Evolutionary conservation across 2,888 invertebrate species (phyloP), one percentile per base, ranked within the genome.

Genomic region (Sturmia bella): DNA sequence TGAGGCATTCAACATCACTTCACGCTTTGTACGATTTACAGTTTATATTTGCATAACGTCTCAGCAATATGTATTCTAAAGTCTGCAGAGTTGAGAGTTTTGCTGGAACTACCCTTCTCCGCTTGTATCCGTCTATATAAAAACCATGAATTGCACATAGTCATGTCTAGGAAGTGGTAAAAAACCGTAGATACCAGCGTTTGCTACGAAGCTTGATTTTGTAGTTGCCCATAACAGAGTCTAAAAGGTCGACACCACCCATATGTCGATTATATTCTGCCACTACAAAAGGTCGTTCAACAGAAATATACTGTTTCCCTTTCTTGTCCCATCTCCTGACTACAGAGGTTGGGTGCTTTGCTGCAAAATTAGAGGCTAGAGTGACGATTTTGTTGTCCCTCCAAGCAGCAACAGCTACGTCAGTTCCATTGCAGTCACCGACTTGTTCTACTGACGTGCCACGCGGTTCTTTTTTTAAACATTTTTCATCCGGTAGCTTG

Each of bases 381-480:
- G 50, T 72, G 17, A 56, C 56, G 11, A 37, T 37, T 56, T 56
- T 56, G 9, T 56, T 56, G n/a, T 56, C 59, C 50, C 61, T 72
- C 72, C 57, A 61, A 72, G 59, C 57, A 39, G 32, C 45, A 6
- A 69, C 45, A 19, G 69, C 57, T 56, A 69, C 27, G 48, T 70
- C 59, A 59, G 9, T 21, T 19, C 61, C 72, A 52, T 72, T 72
- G 24, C 21, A 39, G 52, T 63, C 15, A 39, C 52, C 52, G 17
- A 73, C 73, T 27, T 73, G 61, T 63, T 73, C 73, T 59, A 59
- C 9, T 24, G 72, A 72, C 21, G 50, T 59, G 50, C 59, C 72
- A 5, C 59, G 50, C 21, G 13, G 21, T 50, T 72, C 59, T 41
- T 73, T 73, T 63, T 52, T 73, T 7, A 45, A 41, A 63, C 0